Evolutionary conservation across 2,797 vertebrate species (phyloP).

Genomic region (Limnodromus scolopaceus): DNA sequence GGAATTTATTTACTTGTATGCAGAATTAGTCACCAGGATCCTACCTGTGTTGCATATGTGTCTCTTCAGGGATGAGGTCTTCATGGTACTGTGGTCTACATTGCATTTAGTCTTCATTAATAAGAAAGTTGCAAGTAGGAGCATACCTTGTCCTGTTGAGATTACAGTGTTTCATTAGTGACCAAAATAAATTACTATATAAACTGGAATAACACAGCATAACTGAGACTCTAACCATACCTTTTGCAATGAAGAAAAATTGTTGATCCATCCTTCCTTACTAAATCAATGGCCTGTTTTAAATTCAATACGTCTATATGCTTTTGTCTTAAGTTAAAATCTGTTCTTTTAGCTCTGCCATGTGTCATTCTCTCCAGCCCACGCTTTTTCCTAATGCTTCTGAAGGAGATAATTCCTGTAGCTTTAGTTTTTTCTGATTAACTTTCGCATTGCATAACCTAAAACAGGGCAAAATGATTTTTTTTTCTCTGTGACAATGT

Average conservation of each 20-base stretch:
- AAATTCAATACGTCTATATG: not conserved
- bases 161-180: not conserved
- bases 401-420: not conserved
- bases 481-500: not conserved
- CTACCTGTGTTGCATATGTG: not conserved
- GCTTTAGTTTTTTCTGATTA: conserved; percentile 10
- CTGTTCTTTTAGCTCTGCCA: not conserved
- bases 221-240: not conserved
- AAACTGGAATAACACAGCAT: not conserved
- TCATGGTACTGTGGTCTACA: not conserved
- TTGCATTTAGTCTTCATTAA: not conserved
- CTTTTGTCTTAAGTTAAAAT: not conserved
- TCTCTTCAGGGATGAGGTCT: not conserved
- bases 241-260: not conserved
- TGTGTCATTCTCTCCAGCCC: not conserved
- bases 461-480: not conserved
- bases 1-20: not conserved
- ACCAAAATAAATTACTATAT: not conserved
- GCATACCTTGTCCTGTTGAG: not conserved
- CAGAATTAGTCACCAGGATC: not conserved
- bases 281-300: not conserved
- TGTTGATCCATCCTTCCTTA: not conserved
- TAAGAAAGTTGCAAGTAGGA: not conserved
- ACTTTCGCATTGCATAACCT: not conserved
- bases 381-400: not conserved